A percentile compares a stretch with the other conserved stretches of the same genome.
These are phyloP conservation scores for Dicroscelio sp. DNA, from an alignment of 2,888 invertebrate species.

Conservation along the genomic window DNA sequence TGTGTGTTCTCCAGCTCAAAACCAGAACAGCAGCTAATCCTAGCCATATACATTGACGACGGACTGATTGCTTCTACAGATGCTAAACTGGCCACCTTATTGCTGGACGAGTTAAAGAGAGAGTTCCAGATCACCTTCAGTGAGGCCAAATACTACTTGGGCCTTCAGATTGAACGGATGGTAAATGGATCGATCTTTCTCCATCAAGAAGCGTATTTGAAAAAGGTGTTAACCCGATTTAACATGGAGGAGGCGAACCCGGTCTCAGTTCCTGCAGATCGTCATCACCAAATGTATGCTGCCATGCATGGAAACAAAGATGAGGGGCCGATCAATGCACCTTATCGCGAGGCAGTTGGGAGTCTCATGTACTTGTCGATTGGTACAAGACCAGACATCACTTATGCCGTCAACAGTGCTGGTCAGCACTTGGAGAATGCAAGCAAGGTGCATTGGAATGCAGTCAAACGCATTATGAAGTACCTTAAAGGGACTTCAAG, in stretches of 20 bases:
- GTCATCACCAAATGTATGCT: neutral
- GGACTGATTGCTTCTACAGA: neutral
- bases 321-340: neutral
- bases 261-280: neutral
- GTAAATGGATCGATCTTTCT: neutral
- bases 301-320: neutral
- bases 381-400: neutral
- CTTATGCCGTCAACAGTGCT: neutral
- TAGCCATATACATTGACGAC: neutral
- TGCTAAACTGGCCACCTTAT: neutral
- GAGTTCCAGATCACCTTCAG: neutral
- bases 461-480: neutral
- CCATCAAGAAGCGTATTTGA: neutral
- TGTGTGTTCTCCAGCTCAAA: neutral
- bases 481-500: neutral
- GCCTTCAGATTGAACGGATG: neutral
- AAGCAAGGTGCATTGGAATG: too few species aligned
- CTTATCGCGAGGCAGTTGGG: neutral
- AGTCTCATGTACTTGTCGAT: neutral
- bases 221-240: neutral
- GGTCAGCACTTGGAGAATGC: neutral
- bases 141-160: neutral
- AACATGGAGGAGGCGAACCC: neutral
- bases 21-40: neutral
- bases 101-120: neutral